Evolutionary conservation across 2,113 vertebrate genomes (phyloP).

Genomic region (Rhagologus leucostigma): DNA sequence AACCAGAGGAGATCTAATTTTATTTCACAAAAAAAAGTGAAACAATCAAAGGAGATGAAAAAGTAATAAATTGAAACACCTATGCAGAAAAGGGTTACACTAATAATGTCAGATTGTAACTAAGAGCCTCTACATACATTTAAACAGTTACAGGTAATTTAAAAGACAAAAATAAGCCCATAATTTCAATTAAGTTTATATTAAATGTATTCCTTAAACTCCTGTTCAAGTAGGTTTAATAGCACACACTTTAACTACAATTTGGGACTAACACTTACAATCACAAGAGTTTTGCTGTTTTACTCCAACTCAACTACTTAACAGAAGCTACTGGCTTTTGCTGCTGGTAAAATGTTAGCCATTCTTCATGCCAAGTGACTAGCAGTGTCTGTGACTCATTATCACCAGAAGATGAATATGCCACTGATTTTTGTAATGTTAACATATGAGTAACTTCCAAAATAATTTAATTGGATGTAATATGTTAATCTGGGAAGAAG

Average conservation of each 20-base stretch:
- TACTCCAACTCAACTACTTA: not conserved
- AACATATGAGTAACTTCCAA: conserved; percentile 1
- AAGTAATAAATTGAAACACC: not conserved
- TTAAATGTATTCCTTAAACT: not conserved
- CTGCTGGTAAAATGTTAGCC: not conserved
- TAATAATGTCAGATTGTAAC: not conserved
- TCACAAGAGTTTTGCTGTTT: not conserved
- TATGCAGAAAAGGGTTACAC: not conserved
- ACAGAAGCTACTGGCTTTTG: not conserved
- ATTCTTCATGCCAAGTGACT: not conserved
- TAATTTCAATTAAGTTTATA: not conserved
- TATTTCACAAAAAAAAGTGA: not conserved
- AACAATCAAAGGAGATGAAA: not conserved
- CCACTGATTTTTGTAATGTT: not conserved
- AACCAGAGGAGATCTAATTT: not conserved
- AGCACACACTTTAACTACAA: not conserved
- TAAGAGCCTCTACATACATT: not conserved
- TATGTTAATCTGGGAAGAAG: not conserved
- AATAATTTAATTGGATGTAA: not conserved
- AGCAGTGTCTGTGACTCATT: conserved; percentile 41
- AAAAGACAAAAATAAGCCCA: not conserved
- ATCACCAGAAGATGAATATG: conserved; percentile 51
- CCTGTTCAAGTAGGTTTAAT: not conserved
- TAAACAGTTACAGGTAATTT: not conserved
- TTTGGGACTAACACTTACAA: not conserved